These are phyloP conservation scores for Sebastes minor DNA, from an alignment of 2,797 vertebrate species.

Conservation along the genomic window DNA sequence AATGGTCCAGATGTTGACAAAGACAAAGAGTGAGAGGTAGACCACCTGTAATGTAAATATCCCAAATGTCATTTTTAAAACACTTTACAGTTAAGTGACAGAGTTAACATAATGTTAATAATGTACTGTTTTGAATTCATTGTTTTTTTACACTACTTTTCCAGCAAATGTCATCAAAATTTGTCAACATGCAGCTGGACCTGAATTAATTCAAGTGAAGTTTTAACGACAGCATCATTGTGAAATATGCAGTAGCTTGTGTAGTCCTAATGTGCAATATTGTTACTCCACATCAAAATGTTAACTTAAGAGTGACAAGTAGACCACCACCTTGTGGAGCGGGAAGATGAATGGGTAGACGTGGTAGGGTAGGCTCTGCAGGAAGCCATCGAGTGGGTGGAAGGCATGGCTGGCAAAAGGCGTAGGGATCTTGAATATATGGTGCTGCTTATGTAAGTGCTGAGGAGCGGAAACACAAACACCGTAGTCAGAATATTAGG, in stretches of 20 bases:
- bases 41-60: conserved; percentile 74
- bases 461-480: conserved; percentile 58
- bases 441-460: conserved; percentile 95
- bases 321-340: conserved; percentile 91
- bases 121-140: not conserved
- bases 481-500: not conserved
- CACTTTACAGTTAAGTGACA: not conserved
- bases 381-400: conserved; percentile 93
- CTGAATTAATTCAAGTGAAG: not conserved
- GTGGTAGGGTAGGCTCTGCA: conserved; percentile 95
- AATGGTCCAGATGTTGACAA: conserved; percentile 96
- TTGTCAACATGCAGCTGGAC: not conserved
- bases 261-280: not conserved
- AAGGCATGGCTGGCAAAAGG: conserved; percentile 97
- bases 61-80: not conserved
- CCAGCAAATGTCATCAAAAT: not conserved
- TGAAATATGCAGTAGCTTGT: not conserved
- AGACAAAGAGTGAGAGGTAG: conserved; percentile 91
- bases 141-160: not conserved
- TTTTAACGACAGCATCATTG: not conserved
- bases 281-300: not conserved
- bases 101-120: not conserved
- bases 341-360: conserved; percentile 95
- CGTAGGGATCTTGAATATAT: conserved; percentile 91
- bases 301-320: conserved; percentile 79